Base-by-base conservation (phyloP, 2,888 invertebrate genomes). In the Diarsia rubi region DNA sequence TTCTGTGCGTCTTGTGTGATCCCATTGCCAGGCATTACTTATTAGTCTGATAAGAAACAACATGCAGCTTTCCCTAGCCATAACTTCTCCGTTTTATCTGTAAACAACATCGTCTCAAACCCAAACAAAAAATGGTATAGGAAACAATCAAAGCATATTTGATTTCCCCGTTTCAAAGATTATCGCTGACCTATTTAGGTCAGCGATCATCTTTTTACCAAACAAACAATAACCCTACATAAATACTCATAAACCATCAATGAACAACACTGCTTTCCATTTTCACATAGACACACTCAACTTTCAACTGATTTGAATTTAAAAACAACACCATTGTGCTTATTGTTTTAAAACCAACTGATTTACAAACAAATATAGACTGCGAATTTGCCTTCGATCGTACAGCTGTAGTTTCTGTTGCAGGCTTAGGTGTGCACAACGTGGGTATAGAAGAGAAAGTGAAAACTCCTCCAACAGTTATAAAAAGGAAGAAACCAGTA, bases 401-500 rank as follows among this genome's bases (percentile, higher is more conserved):
- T 78, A 63, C 31, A 75, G 24, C 69, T 9, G 4, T 75, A 85
- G 79, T 87, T 72, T 85, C 81, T 88, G 85, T 93, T 90, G 65
- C 94, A 96, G 95, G 95, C 83, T 87, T 93, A 67, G 93, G 93
- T 82, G 84, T 88, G 82, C 90, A 90, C 84, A 91, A 89, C 81
- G 88, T 91, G 75, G 89, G 83, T 63, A 87, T 91, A 72, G 93
- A 93, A 78, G 93, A 93, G 57, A 93, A 91, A 82, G 74, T 92
- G 0, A 94, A 91, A 86, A 95, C 95, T 69, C 96, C 97, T 75
- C 95, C 95, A 21, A 95, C 95, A 21, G 96, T 96, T 0, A 92
- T 97, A 27, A 97, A 97, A 84, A 94, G 97, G 66, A 96, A 97
- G 82, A 96, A 96, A 84, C 96, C 96, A 86, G 94, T 97, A 62